Conservation (phyloP, 2,113 vertebrate species). For the Gymnocephalus cernua region DNA sequence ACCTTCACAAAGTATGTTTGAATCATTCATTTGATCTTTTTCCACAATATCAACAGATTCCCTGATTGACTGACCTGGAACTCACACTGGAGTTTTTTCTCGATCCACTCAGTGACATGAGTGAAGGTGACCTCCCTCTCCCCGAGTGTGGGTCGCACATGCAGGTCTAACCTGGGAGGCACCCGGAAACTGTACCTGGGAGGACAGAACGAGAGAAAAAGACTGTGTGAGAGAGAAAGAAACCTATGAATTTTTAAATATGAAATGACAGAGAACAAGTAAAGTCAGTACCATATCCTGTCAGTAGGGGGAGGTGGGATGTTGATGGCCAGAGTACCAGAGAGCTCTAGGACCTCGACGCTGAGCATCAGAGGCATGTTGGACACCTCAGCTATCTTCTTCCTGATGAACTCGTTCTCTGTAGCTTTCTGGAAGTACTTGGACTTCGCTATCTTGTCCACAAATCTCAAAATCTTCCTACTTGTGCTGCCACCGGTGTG, state of each 20-base stretch:
- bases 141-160: conserved; percentile 87
- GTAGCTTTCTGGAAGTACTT: conserved; percentile 92
- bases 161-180: conserved; percentile 88
- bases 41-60: no score
- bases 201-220: not conserved
- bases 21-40: not conserved
- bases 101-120: conserved; percentile 90
- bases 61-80: conserved; percentile 85
- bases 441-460: conserved; percentile 91
- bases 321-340: conserved; percentile 87
- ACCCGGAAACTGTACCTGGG: conserved; percentile 89
- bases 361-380: conserved; percentile 89
- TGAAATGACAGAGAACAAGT: not conserved
- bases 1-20: not conserved
- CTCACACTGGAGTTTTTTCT: conserved; percentile 89
- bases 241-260: not conserved
- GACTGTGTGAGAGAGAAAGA: not conserved
- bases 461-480: conserved; percentile 87
- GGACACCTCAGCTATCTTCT: conserved; percentile 91
- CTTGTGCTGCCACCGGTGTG: conserved; percentile 84
- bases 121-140: conserved; percentile 89
- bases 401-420: conserved; percentile 90
- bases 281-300: conserved; percentile 76
- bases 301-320: conserved; percentile 89
- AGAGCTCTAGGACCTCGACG: conserved; percentile 89